Evolutionary conservation across 2,113 vertebrate species (phyloP).

Genomic region (Oriolus oriolus): DNA sequence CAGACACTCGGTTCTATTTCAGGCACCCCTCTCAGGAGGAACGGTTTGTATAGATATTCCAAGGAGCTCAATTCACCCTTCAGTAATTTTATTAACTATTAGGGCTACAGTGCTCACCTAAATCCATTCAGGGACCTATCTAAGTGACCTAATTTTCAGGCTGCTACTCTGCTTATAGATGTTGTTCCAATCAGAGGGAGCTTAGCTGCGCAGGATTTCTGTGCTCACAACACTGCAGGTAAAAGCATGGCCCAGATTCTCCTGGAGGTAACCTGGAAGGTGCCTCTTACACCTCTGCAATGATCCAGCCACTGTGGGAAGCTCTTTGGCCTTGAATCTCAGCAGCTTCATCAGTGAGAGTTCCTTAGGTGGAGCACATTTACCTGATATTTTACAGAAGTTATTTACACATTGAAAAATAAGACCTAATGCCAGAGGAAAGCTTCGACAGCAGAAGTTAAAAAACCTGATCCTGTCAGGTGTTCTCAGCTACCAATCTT

Average conservation of each 20-base stretch:
- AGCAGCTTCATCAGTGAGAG: neutral
- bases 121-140: neutral
- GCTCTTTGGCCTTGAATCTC: neutral
- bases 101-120: neutral
- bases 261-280: neutral
- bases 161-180: neutral
- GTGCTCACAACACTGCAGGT: neutral
- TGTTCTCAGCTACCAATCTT: neutral
- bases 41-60: neutral
- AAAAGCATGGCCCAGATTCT: neutral
- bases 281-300: neutral
- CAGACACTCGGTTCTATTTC: neutral
- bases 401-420: neutral
- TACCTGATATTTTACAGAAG: neutral
- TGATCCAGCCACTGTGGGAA: neutral
- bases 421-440: neutral
- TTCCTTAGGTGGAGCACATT: neutral
- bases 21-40: neutral
- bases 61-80: neutral
- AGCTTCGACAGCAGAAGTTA: neutral
- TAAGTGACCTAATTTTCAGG: neutral
- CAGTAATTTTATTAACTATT: slow-evolving; percentile 7
- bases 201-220: neutral
- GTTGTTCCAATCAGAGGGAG: neutral
- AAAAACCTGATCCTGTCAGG: neutral